Base-by-base conservation (phyloP, 2,888 invertebrate species). In the Hemithea aestivaria region DNA sequence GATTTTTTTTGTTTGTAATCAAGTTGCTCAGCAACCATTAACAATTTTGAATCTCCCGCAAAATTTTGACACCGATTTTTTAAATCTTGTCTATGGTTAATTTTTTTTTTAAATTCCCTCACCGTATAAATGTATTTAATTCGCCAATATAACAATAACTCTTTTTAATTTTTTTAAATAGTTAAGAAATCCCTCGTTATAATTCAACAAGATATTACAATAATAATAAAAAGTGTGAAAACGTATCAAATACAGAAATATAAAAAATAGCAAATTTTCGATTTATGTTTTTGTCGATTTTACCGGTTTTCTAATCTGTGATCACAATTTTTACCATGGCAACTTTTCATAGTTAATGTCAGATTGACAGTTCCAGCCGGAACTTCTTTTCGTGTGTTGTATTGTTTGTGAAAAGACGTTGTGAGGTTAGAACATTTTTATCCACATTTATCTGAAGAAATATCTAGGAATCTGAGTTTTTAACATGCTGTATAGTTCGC, bases 341-440 rank as follows among this genome's bases (percentile, higher is more conserved):
- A 58, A 46, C 27, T 20, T 27, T 23, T 7, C n/a, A 12, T 20
- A 20, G 10, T 7, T 34, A 33, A 42, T 44, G 58, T 61, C 62
- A 59, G 41, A 29, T 37, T 58, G 50, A 56, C 51, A 34, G 33
- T 10, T 24, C 5, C 27, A 42, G 51, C 58, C 58, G 56, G 58
- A 64, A 62, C 64, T 61, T 75, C 81, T 82, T 82, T 78, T 74
- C 62, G 56, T 58, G 52, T 68, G 64, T 70, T 64, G 57, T 64
- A 33, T 69, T 72, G 67, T 73, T 62, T 71, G 67, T 64, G 77
- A 66, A 47, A 66, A 67, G 84, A 79, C 83, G 81, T 80, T 78
- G 66, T 66, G 61, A 85, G 85, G 85, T 85, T 85, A 84, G 83
- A 65, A 42, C 48, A 56, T 66, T 71, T 67, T 62, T 56, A 85